Evolutionary conservation across 1,140 invertebrate species (phyloP).

Genomic region (Bactericera cockerelli): DNA sequence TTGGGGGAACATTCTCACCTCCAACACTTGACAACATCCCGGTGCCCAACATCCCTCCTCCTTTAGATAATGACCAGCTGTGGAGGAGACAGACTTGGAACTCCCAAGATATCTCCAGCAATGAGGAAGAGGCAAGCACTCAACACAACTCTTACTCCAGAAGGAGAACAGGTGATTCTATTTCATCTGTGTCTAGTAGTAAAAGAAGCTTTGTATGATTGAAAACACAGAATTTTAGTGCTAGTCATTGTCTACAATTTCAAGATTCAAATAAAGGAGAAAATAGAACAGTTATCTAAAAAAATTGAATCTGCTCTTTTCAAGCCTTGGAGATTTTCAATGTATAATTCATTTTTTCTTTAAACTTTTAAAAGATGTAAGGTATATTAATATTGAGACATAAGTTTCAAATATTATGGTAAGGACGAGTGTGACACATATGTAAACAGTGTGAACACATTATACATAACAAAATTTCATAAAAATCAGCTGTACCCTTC

Average conservation of each 20-base stretch:
- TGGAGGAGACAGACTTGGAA: not conserved
- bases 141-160: not conserved
- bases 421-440: too few species aligned
- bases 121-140: not conserved
- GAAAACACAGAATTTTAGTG: not conserved
- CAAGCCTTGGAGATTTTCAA: too few species aligned
- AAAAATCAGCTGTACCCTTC: too few species aligned
- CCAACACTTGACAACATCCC: constrained; percentile 1
- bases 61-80: not conserved
- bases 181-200: not conserved
- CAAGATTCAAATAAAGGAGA: too few species aligned
- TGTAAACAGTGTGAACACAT: too few species aligned
- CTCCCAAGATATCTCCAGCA: not conserved
- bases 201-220: not conserved
- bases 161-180: not conserved
- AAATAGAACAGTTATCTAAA: too few species aligned
- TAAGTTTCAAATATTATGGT: too few species aligned
- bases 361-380: too few species aligned
- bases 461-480: too few species aligned
- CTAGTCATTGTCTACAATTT: not conserved
- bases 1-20: not conserved
- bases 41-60: not conserved
- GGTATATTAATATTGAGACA: too few species aligned
- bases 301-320: too few species aligned
- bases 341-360: too few species aligned